These are phyloP conservation scores for Dasypogon diadema DNA, from an alignment of 2,888 invertebrate species.

Conservation along the genomic window DNA sequence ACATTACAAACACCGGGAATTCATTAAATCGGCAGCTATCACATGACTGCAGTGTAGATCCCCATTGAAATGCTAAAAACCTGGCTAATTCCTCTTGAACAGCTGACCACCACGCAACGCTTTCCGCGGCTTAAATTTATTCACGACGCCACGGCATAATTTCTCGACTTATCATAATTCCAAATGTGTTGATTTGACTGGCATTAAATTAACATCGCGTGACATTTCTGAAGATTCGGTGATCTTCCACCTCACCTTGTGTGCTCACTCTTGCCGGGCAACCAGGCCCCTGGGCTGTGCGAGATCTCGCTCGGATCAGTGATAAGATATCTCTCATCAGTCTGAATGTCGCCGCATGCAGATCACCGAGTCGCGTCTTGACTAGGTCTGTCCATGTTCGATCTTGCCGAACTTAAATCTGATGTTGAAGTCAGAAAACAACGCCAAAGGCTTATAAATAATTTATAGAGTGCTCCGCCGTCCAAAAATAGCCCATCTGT, in stretches of 20 bases:
- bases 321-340: conserved; percentile 14
- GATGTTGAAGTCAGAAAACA: conserved; percentile 20
- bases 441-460: conserved; percentile 54
- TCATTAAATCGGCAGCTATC: not conserved
- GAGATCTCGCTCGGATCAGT: conserved; percentile 12
- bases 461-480: conserved; percentile 53
- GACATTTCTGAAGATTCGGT: not conserved
- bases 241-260: conserved; percentile 22
- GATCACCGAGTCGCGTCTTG: conserved; percentile 11
- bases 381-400: not conserved
- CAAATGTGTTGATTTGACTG: conserved; percentile 39
- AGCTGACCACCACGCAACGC: not conserved
- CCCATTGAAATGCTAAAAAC: conserved; percentile 2
- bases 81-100: not conserved
- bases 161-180: conserved; percentile 39
- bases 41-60: not conserved
- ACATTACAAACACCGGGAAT: no score
- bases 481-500: conserved; percentile 53
- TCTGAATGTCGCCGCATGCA: conserved; percentile 35
- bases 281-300: not conserved
- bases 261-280: not conserved
- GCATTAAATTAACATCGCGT: conserved; percentile 27
- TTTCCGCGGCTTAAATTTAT: not conserved
- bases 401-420: not conserved
- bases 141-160: conserved; percentile 20